Base-by-base conservation (phyloP, 2,888 invertebrate genomes). In the Heliconius cydno region DNA sequence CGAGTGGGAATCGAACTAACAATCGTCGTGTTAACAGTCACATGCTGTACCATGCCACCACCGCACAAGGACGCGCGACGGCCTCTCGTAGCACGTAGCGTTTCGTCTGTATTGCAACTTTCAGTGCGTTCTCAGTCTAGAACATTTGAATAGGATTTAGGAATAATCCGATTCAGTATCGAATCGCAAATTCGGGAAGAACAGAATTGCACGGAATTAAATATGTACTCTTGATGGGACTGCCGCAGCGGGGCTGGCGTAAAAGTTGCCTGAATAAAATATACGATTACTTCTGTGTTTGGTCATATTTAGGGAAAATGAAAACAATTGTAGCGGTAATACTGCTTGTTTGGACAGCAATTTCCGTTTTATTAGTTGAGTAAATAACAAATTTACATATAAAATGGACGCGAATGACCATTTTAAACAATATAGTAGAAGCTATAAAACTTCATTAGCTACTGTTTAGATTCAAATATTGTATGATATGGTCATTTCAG, bases 181-280 rank as follows among this genome's bases (percentile, higher is more conserved):
- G 30, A 46, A 77, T 52, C 28, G 28, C 57, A 41, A 57, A 76
- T 68, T 67, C 9, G 63, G 46, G 65, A 75, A 65, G 25, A 65
- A 28, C 65, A 46, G 63, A 41, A 46, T 41, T 75, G 46, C 41
- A 46, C 19, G 22, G 38, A 63, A 75, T 75, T 65, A 75, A 65
- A 75, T 75, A 75, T 75, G 63, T 41, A 75, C 10, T 46, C 28
- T 28, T 28, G 12, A 9, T 4, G 75, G 65, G 65, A 65, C 41
- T 75, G 63, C 75, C 46, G 75, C 75, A 75, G 46, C 75, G 74
- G n/a, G 19, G 38, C 60, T 60, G 38, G 41, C 63, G 65, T 65
- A 38, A 74, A 74, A 74, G 41, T 63, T 63, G 25, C 63, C 25
- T 75, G 75, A 75, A 75, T 75, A 28, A 75, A 28, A 75, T 25